Evolutionary conservation across 1,140 invertebrate genomes (phyloP).

Genomic region (Bombus pyrosoma): DNA sequence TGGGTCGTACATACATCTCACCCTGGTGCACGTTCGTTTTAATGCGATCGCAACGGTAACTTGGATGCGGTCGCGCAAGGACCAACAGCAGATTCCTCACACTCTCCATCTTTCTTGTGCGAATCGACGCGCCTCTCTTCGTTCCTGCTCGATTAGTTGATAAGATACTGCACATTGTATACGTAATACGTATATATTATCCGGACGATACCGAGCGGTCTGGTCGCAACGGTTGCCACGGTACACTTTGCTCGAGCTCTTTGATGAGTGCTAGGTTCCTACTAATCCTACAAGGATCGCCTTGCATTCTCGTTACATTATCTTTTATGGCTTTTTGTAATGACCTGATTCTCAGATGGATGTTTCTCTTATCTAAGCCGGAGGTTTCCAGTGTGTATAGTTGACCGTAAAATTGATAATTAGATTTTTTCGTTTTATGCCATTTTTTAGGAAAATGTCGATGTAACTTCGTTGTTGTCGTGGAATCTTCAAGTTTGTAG

Average conservation of each 20-base stretch:
- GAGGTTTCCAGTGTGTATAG: too few species aligned
- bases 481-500: too few species aligned
- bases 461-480: too few species aligned
- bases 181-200: constrained; percentile 62
- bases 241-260: constrained; percentile 24
- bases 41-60: constrained; percentile 64
- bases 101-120: not conserved
- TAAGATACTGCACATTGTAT: constrained; percentile 60
- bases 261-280: constrained; percentile 13
- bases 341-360: too few species aligned
- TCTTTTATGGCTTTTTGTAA: not conserved
- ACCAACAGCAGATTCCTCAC: constrained; percentile 16
- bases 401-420: too few species aligned
- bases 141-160: constrained; percentile 56
- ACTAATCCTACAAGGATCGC: not conserved
- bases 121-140: not conserved
- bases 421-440: too few species aligned
- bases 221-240: constrained; percentile 9
- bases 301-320: not conserved
- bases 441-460: too few species aligned
- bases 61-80: constrained; percentile 33
- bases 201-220: constrained; percentile 28
- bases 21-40: constrained; percentile 61
- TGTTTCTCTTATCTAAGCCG: not conserved
- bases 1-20: constrained; percentile 65